Base-by-base conservation (phyloP, 2,888 invertebrate species). In the Bruchidius siliquastri region DNA sequence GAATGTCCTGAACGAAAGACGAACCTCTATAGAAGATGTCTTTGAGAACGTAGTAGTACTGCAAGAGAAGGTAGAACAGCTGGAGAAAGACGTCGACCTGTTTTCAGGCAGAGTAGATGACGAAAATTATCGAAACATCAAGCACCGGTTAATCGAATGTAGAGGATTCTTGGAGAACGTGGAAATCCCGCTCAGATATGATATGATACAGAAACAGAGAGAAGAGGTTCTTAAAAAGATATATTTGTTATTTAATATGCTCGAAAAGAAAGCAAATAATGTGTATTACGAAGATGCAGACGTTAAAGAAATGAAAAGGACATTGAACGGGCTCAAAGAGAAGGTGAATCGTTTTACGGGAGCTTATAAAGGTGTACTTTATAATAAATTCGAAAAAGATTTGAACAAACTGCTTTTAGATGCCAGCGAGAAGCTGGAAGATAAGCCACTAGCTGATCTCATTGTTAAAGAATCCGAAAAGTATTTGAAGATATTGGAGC, bases 401-500 rank as follows among this genome's bases (percentile, higher is more conserved):
- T 71, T 82, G 20, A 79, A 80, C 70, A 80, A 78, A 71, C 68
- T 79, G 22, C 73, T 79, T 10, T 32, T 75, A 18, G 76, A 79
- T 49, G 75, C 77, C 0, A 77, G 76, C 21, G 77, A 79, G 21
- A 73, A 76, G 66, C 71, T 80, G n/a, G 74, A 77, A 0, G 76
- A 80, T 68, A 75, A 76, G 74, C 49, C 71, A 2, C 72, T 70
- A 21, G 72, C 78, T 10, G 74, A 78, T 3, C 78, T 79, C 69
- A 72, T 81, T 8, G 76, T 73, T 1, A 79, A 72, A 67, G 79
- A 81, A 13, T 77, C 79, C 0, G 80, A 81, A 70, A 80, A 79
- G 66, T 73, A 79, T n/a, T 72, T 81, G 26, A 81, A 80, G 73
- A 82, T 82, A 69, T 71, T 82, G 22, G 82, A 82, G 71, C 77